A percentile compares a stretch with the other conserved stretches of the same genome.
Conservation (phyloP, 2,797 vertebrate genomes). For the Emydoidea blandingii region DNA sequence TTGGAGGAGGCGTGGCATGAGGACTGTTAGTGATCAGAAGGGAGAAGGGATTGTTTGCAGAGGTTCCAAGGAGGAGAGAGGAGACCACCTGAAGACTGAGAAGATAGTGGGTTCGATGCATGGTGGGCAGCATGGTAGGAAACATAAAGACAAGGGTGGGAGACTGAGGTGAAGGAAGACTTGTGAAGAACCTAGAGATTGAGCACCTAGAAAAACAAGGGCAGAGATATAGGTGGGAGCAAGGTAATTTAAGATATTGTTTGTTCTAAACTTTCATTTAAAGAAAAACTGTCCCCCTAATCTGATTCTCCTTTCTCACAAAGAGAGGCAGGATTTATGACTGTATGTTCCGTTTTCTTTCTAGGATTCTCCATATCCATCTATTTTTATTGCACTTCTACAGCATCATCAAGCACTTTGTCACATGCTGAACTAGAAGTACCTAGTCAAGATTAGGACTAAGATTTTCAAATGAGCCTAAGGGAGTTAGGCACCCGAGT, state of each 20-base stretch:
- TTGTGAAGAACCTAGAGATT: not conserved
- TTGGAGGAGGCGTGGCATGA: conserved; percentile 14
- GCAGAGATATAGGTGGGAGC: not conserved
- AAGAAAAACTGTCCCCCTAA: not conserved
- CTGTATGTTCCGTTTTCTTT: not conserved
- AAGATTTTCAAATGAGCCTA: not conserved
- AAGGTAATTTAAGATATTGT: not conserved
- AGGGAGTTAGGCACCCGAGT: not conserved
- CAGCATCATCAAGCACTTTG: not conserved
- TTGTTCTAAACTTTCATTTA: not conserved
- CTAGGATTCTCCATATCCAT: not conserved
- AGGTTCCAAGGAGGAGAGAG: not conserved
- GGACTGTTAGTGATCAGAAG: not conserved
- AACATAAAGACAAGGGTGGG: rapidly evolving
- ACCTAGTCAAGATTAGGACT: not conserved
- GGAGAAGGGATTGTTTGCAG: not conserved
- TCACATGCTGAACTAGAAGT: not conserved
- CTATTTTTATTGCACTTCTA: rapidly evolving
- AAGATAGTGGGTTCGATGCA: not conserved
- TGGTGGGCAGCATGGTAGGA: not conserved
- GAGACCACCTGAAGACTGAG: not conserved
- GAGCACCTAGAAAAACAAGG: not conserved
- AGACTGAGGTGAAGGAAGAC: rapidly evolving
- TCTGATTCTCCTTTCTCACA: not conserved
- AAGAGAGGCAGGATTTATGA: not conserved